Base-by-base conservation (phyloP, 2,797 vertebrate species). In the Chaetophractus vellerosus region DNA sequence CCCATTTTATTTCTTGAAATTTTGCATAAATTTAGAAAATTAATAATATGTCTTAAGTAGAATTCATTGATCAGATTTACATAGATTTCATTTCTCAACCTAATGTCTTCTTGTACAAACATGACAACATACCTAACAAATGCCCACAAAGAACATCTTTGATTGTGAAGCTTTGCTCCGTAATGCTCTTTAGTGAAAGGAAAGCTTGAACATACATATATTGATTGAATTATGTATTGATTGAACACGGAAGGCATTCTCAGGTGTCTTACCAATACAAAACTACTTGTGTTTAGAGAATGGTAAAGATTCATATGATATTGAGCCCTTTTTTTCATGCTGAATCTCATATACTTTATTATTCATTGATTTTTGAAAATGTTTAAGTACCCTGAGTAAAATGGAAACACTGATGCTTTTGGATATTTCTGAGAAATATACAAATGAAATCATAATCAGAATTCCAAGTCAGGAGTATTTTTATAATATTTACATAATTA, bases 121-220 rank as follows among this genome's bases (percentile, higher is more conserved):
- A 2, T 82, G 81, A 90, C n/a, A 64, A 76, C 89, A 0, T 0
- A 96, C 50, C 15, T 90, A 95, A 80, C 61, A 96, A 94, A 87
- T 91, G 82, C 69, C 93, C 68, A 89, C 74, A 97, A 96, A 74
- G n/a, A 95, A 94, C 45, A 88, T 45, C 86, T 95, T 87, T 85
- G 94, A 96, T 71, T 87, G 41, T 88, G 19, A 61, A 91, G n/a
- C 38, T 91, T 33, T 79, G 90, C 81, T 83, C 72, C 88, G 92
- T 26, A 52, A 48, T 36, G 3, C 61, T 94, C 50, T 94, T 71
- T 64, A 33, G 74, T 96, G 52, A 97, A 88, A 96, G 93, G 63
- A 72, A 72, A 97, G 92, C 18, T 41, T 80, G 31, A 61, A 83
- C 69, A 97, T 98, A 94, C 50, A 71, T 2, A 3, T 59, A 96